A percentile compares a stretch with the other conserved stretches of the same genome.
phyloP scores from a whole-genome alignment of 2,888 invertebrate genomes.

The Drosophila mettleri region DNA sequence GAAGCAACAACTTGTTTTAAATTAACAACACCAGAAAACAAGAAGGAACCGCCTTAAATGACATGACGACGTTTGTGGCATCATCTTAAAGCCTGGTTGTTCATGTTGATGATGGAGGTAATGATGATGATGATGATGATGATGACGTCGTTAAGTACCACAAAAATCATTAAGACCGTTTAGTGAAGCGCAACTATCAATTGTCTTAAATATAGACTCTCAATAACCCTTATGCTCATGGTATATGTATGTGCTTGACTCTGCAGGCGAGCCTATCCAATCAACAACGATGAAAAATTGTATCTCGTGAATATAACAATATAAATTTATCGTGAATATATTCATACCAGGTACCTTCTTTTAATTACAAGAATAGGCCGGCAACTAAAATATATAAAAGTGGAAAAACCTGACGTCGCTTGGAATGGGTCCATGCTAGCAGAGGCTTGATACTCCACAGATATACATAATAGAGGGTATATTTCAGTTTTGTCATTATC shows the following conservation, averaged over 20 bases:
- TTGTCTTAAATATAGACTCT: conserved; percentile 26
- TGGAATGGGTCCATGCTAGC: background rate
- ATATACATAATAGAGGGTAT: background rate
- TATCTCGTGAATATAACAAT: background rate
- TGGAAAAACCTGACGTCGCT: background rate
- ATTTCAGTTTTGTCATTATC: too few relatives aligned
- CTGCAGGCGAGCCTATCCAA: background rate
- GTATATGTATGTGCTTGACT: too few relatives aligned
- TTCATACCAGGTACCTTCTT: background rate
- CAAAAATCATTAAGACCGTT: conserved; percentile 35
- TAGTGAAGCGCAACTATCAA: conserved; percentile 28
- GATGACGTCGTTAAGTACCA: conserved; percentile 27
- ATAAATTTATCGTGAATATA: background rate
- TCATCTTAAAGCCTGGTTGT: conserved; percentile 6
- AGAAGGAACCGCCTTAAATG: conserved; percentile 53
- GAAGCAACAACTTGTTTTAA: conserved; percentile 76
- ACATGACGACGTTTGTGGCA: conserved; percentile 23
- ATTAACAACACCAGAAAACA: conserved; percentile 37
- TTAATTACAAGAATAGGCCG: background rate
- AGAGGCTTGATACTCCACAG: background rate
- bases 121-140: background rate
- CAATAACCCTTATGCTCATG: conserved; percentile 15
- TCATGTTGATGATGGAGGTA: background rate
- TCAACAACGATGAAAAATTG: background rate
- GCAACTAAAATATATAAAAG: too few relatives aligned